Percentiles rank a stretch among this genome's conserved stretches.
Conservation (phyloP, 2,113 vertebrate species). For the Erythrocercus mccallii region DNA sequence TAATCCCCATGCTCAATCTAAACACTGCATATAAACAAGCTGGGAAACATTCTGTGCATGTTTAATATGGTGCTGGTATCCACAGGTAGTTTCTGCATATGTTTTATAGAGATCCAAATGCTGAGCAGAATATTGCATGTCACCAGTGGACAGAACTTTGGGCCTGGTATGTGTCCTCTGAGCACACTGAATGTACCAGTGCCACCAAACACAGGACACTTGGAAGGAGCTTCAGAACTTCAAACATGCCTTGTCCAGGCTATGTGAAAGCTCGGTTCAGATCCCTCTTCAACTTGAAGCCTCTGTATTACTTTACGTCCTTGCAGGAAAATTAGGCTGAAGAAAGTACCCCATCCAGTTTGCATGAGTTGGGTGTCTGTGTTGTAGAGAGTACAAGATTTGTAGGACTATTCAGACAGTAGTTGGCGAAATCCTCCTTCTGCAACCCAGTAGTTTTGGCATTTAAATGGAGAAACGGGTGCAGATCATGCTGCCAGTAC, state of each 20-base stretch:
- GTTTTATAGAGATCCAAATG: background rate
- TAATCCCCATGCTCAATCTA: background rate
- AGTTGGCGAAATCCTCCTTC: background rate
- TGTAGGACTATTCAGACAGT: background rate
- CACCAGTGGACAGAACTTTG: background rate
- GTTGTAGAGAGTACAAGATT: background rate
- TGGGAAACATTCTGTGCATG: background rate
- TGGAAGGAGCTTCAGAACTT: background rate
- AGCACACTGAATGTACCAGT: accelerated
- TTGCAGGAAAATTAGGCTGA: background rate
- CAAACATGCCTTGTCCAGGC: background rate
- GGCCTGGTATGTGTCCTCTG: background rate
- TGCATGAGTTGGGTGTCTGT: background rate
- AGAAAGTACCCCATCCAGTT: background rate
- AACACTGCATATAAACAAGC: background rate
- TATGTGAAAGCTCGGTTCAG: background rate
- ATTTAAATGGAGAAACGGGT: background rate
- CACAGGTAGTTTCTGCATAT: background rate
- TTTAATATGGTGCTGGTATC: background rate
- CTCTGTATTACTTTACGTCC: background rate
- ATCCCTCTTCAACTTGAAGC: background rate
- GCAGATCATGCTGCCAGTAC: background rate
- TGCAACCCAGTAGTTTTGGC: background rate
- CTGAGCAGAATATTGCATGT: background rate
- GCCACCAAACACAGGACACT: background rate